A percentile compares a stretch with the other conserved stretches of the same genome.
Conservation (phyloP, 1,140 invertebrate species). For the Helicorthomorpha holstii region DNA sequence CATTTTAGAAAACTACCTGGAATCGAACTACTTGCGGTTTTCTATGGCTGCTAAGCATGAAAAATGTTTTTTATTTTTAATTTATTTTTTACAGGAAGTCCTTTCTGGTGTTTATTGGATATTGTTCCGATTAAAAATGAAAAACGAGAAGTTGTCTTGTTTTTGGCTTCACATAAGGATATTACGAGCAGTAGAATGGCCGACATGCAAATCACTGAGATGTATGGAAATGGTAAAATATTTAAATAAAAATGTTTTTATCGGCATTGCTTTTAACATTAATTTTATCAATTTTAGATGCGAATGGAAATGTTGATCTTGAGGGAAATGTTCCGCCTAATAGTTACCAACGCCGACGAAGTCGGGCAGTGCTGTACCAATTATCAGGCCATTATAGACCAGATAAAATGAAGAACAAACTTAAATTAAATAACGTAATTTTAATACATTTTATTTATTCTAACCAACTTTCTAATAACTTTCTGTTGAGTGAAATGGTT, state of each 20-base stretch:
- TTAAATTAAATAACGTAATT: slow-evolving; percentile 88
- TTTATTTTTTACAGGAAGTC: slow-evolving; percentile 43
- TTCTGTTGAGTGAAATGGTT: too few relatives aligned
- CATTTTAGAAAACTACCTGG: too few relatives aligned
- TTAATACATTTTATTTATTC: too few relatives aligned
- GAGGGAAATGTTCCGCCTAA: slow-evolving; percentile 50
- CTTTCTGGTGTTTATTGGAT: slow-evolving; percentile 91
- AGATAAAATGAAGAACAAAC: slow-evolving; percentile 79
- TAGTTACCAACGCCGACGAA: slow-evolving; percentile 75
- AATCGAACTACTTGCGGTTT: too few relatives aligned
- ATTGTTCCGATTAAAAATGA: slow-evolving; percentile 98
- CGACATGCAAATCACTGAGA: slow-evolving; percentile 55
- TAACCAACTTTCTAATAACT: too few relatives aligned
- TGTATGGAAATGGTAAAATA: slow-evolving; percentile 22
- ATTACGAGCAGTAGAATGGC: slow-evolving; percentile 79
- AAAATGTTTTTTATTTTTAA: too few relatives aligned
- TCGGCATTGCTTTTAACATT: neutral
- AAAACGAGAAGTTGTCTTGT: slow-evolving; percentile 88
- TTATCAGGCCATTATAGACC: slow-evolving; percentile 81
- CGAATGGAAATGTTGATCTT: slow-evolving; percentile 56
- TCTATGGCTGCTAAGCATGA: too few relatives aligned
- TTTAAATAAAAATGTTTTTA: too few relatives aligned
- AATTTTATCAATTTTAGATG: slow-evolving; percentile 39
- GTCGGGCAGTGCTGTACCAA: slow-evolving; percentile 88
- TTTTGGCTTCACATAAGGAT: slow-evolving; percentile 91